Evolutionary conservation across 1,140 invertebrate genomes (phyloP).

Genomic region (Steinernema feltiae): DNA sequence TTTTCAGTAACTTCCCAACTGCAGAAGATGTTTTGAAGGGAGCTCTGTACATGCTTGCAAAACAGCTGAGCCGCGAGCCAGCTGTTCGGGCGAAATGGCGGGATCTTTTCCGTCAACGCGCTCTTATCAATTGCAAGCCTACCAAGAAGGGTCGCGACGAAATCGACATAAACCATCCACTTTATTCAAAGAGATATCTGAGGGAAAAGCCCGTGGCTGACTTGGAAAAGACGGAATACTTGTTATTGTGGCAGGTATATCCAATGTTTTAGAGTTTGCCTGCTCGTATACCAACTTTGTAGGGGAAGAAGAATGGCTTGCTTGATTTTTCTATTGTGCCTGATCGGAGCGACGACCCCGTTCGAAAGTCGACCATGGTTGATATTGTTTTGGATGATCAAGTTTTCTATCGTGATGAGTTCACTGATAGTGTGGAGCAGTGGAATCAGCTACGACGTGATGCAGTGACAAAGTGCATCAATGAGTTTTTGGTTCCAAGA

Average conservation of each 20-base stretch:
- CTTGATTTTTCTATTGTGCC: not conserved
- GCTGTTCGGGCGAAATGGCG: slow-evolving; percentile 73
- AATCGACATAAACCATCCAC: slow-evolving; percentile 73
- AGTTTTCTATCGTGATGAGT: slow-evolving; percentile 72
- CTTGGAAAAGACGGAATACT: slow-evolving; percentile 62
- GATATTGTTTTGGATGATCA: slow-evolving; percentile 26
- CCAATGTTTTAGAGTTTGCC: not conserved
- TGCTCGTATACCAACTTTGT: slow-evolving; percentile 29
- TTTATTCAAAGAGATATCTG: slow-evolving; percentile 78
- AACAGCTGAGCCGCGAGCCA: slow-evolving; percentile 84
- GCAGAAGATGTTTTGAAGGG: slow-evolving; percentile 65
- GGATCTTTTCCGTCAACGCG: slow-evolving; percentile 82
- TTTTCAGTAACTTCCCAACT: slow-evolving; percentile 27
- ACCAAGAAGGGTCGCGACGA: slow-evolving; percentile 66
- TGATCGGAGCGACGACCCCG: not conserved
- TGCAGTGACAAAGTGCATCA: slow-evolving; percentile 79
- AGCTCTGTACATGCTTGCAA: slow-evolving; percentile 84
- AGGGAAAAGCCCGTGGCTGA: slow-evolving; percentile 88
- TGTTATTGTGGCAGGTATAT: slow-evolving; percentile 23
- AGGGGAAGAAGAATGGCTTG: slow-evolving; percentile 23
- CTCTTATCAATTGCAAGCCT: slow-evolving; percentile 73
- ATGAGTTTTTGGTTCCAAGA: slow-evolving; percentile 79
- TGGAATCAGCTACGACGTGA: slow-evolving; percentile 85
- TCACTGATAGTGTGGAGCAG: slow-evolving; percentile 85
- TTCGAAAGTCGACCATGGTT: slow-evolving; percentile 18